These are phyloP conservation scores for Myotis yumanensis DNA, from an alignment of 2,113 vertebrate species.

Conservation along the genomic window DNA sequence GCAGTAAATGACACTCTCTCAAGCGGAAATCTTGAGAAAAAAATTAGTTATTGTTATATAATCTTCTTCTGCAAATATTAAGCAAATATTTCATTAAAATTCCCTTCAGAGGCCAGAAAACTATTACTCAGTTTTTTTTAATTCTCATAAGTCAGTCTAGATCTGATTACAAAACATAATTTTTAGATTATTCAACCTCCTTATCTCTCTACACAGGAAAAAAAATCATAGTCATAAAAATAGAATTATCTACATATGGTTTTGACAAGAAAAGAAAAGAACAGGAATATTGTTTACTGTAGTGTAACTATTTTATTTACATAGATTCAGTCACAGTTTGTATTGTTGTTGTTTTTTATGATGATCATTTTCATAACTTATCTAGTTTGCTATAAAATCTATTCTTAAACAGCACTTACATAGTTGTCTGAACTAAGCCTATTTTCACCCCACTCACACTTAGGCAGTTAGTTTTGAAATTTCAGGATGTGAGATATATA, in stretches of 20 bases:
- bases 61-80: neutral
- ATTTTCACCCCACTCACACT: neutral
- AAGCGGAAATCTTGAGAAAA: neutral
- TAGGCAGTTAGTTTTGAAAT: neutral
- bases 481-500: neutral
- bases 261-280: neutral
- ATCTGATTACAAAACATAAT: neutral
- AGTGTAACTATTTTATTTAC: neutral
- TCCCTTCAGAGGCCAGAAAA: neutral
- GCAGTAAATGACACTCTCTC: neutral
- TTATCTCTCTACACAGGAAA: neutral
- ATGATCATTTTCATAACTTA: neutral
- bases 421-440: neutral
- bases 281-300: neutral
- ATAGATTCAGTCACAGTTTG: neutral
- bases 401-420: neutral
- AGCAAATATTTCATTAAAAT: neutral
- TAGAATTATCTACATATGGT: neutral
- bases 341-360: neutral
- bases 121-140: neutral
- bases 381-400: constrained; percentile 1
- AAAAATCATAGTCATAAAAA: neutral
- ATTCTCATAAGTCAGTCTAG: neutral
- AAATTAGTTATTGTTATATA: neutral
- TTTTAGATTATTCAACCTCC: neutral